Percentiles rank a stretch among this genome's conserved stretches.
phyloP scores from a whole-genome alignment of 2,888 invertebrate genomes.

The Pinctada fucata region DNA sequence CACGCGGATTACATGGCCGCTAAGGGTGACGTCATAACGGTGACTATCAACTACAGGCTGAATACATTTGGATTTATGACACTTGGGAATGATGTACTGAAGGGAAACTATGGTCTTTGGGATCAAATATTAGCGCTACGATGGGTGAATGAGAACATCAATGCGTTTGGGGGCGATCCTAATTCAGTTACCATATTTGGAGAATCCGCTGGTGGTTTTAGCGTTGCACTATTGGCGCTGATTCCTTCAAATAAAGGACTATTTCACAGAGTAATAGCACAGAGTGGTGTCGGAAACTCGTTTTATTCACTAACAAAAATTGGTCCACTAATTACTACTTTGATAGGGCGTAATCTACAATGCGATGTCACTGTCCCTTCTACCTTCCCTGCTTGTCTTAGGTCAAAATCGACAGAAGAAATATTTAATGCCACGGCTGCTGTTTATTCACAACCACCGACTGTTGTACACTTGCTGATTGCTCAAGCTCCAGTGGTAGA shows the following conservation, averaged over 20 bases:
- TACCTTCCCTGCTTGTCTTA: neutral
- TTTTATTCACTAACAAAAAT: neutral
- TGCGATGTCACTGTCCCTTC: too few relatives aligned
- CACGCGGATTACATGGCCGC: neutral
- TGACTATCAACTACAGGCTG: constrained; percentile 1
- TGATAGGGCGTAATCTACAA: too few relatives aligned
- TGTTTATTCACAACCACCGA: neutral
- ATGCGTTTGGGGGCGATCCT: neutral
- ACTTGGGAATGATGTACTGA: neutral
- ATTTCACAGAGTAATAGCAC: constrained; percentile 16
- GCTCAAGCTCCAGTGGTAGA: constrained; percentile 27
- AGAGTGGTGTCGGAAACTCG: constrained; percentile 34
- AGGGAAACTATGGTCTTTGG: neutral
- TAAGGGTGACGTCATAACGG: neutral
- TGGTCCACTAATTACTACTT: too few relatives aligned
- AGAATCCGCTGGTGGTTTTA: constrained; percentile 36
- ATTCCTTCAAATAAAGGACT: constrained; percentile 15
- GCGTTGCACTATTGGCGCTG: constrained; percentile 18
- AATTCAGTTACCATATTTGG: constrained; percentile 51
- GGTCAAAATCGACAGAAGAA: constrained; percentile 1
- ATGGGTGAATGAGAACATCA: neutral
- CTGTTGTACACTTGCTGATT: neutral
- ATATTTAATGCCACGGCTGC: neutral
- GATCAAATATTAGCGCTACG: neutral
- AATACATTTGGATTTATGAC: neutral